Evolutionary conservation across 2,113 vertebrate genomes (phyloP).

Genomic region (Aspiorhynchus laticeps): DNA sequence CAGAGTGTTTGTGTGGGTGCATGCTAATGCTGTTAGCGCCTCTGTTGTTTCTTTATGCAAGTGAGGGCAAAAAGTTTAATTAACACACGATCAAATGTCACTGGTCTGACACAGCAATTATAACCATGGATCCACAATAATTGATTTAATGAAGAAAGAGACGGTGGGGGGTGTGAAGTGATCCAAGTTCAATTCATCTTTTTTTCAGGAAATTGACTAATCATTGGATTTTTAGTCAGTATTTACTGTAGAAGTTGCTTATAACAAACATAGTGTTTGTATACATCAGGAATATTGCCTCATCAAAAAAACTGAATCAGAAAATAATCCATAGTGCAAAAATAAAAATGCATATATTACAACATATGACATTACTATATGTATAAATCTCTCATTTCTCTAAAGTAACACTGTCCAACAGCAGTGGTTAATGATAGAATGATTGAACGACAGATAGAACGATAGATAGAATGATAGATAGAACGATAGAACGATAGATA

Average conservation of each 20-base stretch:
- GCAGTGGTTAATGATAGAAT: no score
- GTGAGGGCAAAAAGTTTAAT: conserved; percentile 35
- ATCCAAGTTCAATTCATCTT: conserved; percentile 8
- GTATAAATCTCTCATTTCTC: no score
- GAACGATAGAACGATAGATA: neutral
- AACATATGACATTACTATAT: no score
- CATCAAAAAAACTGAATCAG: neutral
- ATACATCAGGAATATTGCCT: neutral
- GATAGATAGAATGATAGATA: neutral
- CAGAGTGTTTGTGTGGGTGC: conserved; percentile 15
- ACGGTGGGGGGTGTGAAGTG: neutral
- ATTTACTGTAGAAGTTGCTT: neutral
- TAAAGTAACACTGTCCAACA: no score
- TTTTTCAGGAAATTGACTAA: conserved; percentile 12
- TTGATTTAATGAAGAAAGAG: conserved; percentile 15
- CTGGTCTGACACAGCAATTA: conserved; percentile 1
- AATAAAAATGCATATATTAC: neutral
- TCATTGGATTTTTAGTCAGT: neutral
- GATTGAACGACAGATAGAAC: neutral
- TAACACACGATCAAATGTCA: conserved; percentile 32
- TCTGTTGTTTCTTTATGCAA: conserved; percentile 15
- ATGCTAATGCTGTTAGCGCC: neutral
- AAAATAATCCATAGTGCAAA: neutral
- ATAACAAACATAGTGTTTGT: neutral
- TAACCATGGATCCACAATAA: neutral